phyloP scores from a whole-genome alignment of 2,888 invertebrate genomes.

The Crematogaster levior region DNA sequence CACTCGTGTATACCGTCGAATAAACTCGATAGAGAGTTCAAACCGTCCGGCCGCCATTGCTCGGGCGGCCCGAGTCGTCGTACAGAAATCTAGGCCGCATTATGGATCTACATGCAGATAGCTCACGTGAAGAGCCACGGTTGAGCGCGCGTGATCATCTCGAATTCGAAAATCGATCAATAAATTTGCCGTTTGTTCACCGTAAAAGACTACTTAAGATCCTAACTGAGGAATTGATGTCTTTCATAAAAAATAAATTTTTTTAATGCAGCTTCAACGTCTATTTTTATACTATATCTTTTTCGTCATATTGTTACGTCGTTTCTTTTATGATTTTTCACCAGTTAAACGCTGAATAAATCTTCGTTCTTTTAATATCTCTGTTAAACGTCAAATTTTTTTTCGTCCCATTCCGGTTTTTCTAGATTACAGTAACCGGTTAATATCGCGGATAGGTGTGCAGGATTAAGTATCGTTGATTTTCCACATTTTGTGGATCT shows the following conservation, averaged over 20 bases:
- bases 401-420: background rate
- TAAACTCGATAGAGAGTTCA: slow-evolving; percentile 74
- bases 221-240: background rate
- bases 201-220: background rate
- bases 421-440: background rate
- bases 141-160: slow-evolving; percentile 38
- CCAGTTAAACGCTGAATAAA: background rate
- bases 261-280: background rate
- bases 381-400: background rate
- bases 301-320: background rate
- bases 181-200: background rate
- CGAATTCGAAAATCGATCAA: slow-evolving; percentile 9
- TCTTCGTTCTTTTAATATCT: background rate
- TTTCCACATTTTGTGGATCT: background rate
- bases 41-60: slow-evolving; percentile 70
- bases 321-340: background rate
- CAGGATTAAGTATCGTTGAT: background rate
- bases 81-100: slow-evolving; percentile 78
- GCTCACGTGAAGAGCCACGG: slow-evolving; percentile 53
- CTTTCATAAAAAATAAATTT: background rate
- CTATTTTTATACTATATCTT: background rate
- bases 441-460: background rate
- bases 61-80: slow-evolving; percentile 58
- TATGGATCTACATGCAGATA: slow-evolving; percentile 79
- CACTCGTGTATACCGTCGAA: slow-evolving; percentile 61